These are phyloP conservation scores for Chionis minor DNA, from an alignment of 2,113 vertebrate genomes.

Conservation along the genomic window DNA sequence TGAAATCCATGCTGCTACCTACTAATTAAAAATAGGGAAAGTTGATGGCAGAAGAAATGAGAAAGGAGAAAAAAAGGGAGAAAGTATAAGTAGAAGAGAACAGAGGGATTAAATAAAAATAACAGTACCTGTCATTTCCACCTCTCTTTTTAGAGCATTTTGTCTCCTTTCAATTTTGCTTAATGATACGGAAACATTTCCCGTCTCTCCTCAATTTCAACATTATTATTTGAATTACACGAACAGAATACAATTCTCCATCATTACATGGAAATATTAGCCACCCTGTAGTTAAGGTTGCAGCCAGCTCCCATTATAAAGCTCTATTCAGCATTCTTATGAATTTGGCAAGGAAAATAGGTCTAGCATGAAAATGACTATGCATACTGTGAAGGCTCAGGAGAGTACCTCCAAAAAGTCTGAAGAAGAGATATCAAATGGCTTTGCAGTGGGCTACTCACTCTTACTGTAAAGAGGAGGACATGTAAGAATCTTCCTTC, in stretches of 20 bases:
- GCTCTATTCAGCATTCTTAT: background rate
- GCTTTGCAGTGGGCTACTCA: background rate
- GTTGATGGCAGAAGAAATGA: background rate
- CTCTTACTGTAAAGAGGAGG: background rate
- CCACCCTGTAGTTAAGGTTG: background rate
- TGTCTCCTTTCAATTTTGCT: background rate
- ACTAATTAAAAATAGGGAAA: background rate
- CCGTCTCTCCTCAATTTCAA: background rate
- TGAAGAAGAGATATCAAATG: background rate
- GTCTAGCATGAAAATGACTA: background rate
- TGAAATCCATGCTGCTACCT: background rate
- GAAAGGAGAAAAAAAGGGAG: background rate
- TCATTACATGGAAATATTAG: background rate
- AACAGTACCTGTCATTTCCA: background rate
- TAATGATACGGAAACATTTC: background rate
- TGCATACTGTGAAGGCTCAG: background rate
- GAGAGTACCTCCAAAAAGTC: background rate
- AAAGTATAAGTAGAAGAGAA: background rate
- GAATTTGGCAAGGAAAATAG: background rate
- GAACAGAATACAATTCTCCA: background rate
- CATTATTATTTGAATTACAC: background rate
- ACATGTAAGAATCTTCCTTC: background rate
- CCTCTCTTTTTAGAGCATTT: background rate
- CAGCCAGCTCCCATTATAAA: background rate
- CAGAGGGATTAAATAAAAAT: background rate